Evolutionary conservation across 2,888 invertebrate genomes (phyloP).

Genomic region (Nineta flava): DNA sequence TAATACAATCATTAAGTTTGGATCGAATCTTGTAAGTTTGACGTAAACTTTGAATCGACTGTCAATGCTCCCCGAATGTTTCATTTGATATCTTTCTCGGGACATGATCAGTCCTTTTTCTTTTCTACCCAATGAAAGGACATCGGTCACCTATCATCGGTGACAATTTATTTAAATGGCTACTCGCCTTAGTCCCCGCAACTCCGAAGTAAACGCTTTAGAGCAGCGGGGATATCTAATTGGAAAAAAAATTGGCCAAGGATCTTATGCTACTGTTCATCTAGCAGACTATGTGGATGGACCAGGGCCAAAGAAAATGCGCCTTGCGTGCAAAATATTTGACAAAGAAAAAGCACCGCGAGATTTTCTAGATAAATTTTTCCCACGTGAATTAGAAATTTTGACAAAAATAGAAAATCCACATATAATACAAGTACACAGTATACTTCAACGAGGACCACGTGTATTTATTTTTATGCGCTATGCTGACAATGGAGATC

Average conservation of each 20-base stretch:
- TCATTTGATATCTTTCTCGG: background rate
- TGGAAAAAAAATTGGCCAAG: slow-evolving; percentile 79
- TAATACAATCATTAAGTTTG: background rate
- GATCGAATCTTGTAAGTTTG: background rate
- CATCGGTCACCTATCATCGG: background rate
- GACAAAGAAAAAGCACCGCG: slow-evolving; percentile 76
- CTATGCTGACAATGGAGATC: slow-evolving; percentile 79
- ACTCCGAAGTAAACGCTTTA: slow-evolving; percentile 72
- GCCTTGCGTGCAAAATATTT: slow-evolving; percentile 80
- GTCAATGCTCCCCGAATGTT: background rate
- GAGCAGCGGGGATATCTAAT: slow-evolving; percentile 71
- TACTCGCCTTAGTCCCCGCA: slow-evolving; percentile 57
- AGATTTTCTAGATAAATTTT: slow-evolving; percentile 84
- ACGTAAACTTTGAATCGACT: background rate
- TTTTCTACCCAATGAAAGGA: background rate
- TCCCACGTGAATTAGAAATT: slow-evolving; percentile 84
- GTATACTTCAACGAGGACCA: slow-evolving; percentile 66
- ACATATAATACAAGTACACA: slow-evolving; percentile 79
- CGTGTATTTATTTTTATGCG: slow-evolving; percentile 84
- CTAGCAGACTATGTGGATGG: slow-evolving; percentile 67
- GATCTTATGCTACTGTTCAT: slow-evolving; percentile 82
- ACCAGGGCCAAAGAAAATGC: slow-evolving; percentile 51
- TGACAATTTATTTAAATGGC: slow-evolving; percentile 34
- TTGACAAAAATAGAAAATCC: slow-evolving; percentile 79
- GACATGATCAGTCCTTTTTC: background rate